phyloP scores from a whole-genome alignment of 2,113 vertebrate genomes.

The Helogale parvula region DNA sequence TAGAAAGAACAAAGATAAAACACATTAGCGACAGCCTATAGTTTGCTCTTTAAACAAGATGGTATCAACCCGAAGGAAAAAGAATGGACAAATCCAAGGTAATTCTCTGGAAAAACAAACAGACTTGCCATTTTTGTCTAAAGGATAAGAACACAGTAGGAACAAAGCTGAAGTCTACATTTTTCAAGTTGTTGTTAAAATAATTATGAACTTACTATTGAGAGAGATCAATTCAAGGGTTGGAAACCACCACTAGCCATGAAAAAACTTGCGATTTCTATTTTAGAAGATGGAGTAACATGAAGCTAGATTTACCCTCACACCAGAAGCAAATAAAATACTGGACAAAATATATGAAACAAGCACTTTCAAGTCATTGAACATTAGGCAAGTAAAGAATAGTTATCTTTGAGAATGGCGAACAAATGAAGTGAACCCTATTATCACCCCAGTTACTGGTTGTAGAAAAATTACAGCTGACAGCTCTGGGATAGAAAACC shows the following conservation, averaged over 20 bases:
- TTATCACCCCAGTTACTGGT: neutral
- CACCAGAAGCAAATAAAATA: neutral
- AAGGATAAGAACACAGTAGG: neutral
- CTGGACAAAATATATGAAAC: neutral
- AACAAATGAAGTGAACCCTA: neutral
- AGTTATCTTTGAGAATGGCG: neutral
- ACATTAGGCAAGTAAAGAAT: neutral
- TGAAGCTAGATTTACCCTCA: neutral
- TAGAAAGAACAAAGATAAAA: neutral
- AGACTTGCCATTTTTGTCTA: neutral
- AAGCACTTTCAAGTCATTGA: neutral
- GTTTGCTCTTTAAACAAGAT: neutral
- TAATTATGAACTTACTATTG: neutral
- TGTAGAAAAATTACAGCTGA: neutral
- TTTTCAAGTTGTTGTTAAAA: neutral
- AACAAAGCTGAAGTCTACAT: neutral
- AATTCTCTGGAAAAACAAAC: neutral
- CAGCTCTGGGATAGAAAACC: neutral
- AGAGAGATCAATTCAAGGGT: neutral
- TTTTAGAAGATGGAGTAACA: neutral
- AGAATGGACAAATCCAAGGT: neutral
- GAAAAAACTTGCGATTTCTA: neutral
- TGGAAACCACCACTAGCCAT: neutral
- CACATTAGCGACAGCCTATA: neutral
- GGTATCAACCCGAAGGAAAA: neutral